A percentile compares a stretch with the other conserved stretches of the same genome.
Conservation (phyloP, 2,113 vertebrate species). For the Noctilio leporinus region DNA sequence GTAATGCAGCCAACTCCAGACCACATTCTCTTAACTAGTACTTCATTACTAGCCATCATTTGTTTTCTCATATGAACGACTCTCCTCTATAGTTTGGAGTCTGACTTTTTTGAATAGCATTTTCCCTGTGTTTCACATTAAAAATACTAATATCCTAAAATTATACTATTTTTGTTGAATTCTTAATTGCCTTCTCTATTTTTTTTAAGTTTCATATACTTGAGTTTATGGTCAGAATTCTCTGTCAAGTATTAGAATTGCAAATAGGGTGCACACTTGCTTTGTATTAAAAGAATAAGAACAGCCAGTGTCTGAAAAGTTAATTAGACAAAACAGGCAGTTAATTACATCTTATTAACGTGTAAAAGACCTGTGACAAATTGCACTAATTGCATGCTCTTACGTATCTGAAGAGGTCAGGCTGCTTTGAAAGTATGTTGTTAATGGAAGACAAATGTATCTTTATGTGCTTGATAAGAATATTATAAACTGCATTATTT, state of each 20-base stretch:
- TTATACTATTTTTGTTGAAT: not conserved
- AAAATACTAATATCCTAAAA: not conserved
- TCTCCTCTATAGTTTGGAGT: not conserved
- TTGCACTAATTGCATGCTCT: constrained; percentile 80
- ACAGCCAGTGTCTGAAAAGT: constrained; percentile 79
- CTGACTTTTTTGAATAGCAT: not conserved
- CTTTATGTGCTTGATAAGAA: constrained; percentile 79
- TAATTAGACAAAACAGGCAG: constrained; percentile 84
- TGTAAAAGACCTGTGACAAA: constrained; percentile 84
- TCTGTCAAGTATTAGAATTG: constrained; percentile 78
- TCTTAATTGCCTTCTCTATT: not conserved
- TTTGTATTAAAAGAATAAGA: constrained; percentile 74
- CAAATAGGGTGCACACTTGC: constrained; percentile 70
- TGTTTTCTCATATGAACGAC: not conserved
- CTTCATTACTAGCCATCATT: not conserved
- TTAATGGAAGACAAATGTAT: constrained; percentile 82
- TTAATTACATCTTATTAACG: constrained; percentile 83
- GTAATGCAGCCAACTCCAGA: not conserved
- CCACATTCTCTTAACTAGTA: not conserved
- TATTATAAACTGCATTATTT: constrained; percentile 83
- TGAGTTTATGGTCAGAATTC: constrained; percentile 59
- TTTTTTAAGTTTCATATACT: constrained; percentile 32
- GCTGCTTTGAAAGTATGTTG: constrained; percentile 74
- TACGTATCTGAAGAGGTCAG: constrained; percentile 81
- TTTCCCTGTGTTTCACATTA: not conserved